Evolutionary conservation across 2,113 vertebrate species (phyloP), one percentile per base, ranked within the genome.

Genomic region (Pseudorasbora parva): DNA sequence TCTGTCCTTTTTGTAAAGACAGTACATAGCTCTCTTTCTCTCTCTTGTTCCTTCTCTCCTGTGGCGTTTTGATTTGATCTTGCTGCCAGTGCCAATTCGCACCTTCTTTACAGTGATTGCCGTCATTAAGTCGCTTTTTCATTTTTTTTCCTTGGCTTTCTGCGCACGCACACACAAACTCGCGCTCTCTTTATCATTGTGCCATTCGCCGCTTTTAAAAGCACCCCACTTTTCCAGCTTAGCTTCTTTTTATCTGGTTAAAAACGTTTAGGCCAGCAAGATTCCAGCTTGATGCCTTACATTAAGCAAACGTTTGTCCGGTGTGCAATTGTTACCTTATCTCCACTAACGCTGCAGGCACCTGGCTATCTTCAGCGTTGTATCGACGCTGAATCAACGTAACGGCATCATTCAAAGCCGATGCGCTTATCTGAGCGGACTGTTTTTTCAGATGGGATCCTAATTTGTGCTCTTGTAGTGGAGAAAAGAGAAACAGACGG

Each of bases 281-380:
- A 87, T 87, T 76, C 69, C 14, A 54, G 75, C 66, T 69, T 85
- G 86, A 82, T 87, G 86, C 82, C 59, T 85, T 66, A 74, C 84
- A 51, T 82, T 86, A 79, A 82, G 72, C 79, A 83, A 82, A 84
- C 82, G 37, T 82, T 81, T 78, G 84, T 78, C 64, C 84, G 27
- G 66, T 74, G 64, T 51, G 0, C 85, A 82, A 62, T 74, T 87
- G 77, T 85, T 37, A 37, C 74, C 89, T 91, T 91, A 92, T 93
- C 90, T 86, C 81, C 37, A 33, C 77, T 33, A 25, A 60, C 82
- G 51, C 79, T 66, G 85, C 78, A 69, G 81, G 86, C 85, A 25
- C 76, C 86, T 19, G 82, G 78, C 71, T 86, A 85, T 86, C 66
- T 82, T 45, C 82, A 43, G 57, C 45, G 43, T 25, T 76, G 59